Evolutionary conservation across 2,797 vertebrate genomes (phyloP), one percentile per base, ranked within the genome.

Genomic region (Furcifer pardalis): DNA sequence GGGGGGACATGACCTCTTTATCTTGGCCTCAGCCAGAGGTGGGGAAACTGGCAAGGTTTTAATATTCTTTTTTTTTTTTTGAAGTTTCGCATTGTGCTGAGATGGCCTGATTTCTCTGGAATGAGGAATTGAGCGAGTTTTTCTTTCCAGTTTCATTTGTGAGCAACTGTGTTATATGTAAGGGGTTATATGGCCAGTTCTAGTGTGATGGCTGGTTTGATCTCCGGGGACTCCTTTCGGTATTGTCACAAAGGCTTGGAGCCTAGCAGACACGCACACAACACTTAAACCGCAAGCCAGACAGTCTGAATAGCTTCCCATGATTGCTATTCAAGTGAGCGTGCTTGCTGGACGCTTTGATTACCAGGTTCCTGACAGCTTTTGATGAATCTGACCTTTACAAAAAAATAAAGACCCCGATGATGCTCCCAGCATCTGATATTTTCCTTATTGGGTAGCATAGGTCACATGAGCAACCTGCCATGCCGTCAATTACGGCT

Each of bases 321-420:
- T 83, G 62, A 76, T 84, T 85, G 84, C 44, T 49, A 88, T 90
- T 86, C 76, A 72, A 81, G 80, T 79, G 86, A 78, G 37, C 49
- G 6, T 60, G 63, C 69, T 87, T n/a, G 74, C 87, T 90, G 85
- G 35, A 49, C 84, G 27, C 56, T 32, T 17, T 81, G 86, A 90
- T 83, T 86, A 56, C 40, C 30, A 74, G 68, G 80, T 35, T 89
- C 27, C 68, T 92, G 89, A 81, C 85, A 90, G 77, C 84, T 85
- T 90, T 82, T 89, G 81, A 89, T 78, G 52, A 77, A 49, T 32
- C 75, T 84, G 82, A 84, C 74, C 73, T 81, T 72, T 81, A 42
- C 44, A 37, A 37, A 71, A 19, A 40, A 40, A 37, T 8, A 40
- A 32, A 79, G 63, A 5, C 35, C 89, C 87, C 82, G 0, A 0